These are phyloP conservation scores for Drosophila longiperda DNA, from an alignment of 2,888 invertebrate species.

Conservation along the genomic window DNA sequence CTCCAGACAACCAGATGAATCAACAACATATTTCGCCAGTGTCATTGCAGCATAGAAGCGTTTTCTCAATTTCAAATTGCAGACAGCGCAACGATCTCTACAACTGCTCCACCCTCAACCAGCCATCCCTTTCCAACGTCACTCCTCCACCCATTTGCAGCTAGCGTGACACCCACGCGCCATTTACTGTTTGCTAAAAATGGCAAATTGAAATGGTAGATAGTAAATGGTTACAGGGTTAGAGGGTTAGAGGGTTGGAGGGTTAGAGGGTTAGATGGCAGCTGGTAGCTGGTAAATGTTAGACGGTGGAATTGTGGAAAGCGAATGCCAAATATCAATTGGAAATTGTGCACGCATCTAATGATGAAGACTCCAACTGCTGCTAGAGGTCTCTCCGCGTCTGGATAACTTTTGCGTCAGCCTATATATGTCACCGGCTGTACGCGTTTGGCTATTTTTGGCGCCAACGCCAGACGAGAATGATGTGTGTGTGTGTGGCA, in stretches of 20 bases:
- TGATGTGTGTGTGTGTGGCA: constrained; percentile 10
- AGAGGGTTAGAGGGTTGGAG: not conserved
- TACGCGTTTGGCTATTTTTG: constrained; percentile 40
- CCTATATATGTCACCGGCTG: constrained; percentile 51
- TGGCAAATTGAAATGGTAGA: constrained; percentile 44
- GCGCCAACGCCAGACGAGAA: constrained; percentile 36
- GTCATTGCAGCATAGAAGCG: constrained; percentile 30
- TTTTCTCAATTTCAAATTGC: constrained; percentile 26
- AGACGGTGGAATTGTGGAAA: constrained; percentile 8
- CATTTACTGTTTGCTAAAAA: constrained; percentile 44
- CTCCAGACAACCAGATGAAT: not conserved
- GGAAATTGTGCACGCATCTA: constrained; percentile 35
- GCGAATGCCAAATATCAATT: constrained; percentile 2
- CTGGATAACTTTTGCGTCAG: constrained; percentile 37
- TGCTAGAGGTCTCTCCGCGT: constrained; percentile 4
- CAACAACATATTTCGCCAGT: not conserved
- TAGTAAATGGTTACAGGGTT: constrained; percentile 2
- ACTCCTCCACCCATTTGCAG: not conserved
- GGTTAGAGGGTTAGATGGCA: constrained; percentile 5
- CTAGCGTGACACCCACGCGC: constrained; percentile 33
- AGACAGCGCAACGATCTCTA: constrained; percentile 32
- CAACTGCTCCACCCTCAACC: not conserved
- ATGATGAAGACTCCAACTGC: constrained; percentile 40
- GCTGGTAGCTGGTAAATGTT: not conserved
- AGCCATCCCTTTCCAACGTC: not conserved